Evolutionary conservation across 2,888 invertebrate genomes (phyloP), one percentile per base, ranked within the genome.

Genomic region (Zootermopsis nevadensis): DNA sequence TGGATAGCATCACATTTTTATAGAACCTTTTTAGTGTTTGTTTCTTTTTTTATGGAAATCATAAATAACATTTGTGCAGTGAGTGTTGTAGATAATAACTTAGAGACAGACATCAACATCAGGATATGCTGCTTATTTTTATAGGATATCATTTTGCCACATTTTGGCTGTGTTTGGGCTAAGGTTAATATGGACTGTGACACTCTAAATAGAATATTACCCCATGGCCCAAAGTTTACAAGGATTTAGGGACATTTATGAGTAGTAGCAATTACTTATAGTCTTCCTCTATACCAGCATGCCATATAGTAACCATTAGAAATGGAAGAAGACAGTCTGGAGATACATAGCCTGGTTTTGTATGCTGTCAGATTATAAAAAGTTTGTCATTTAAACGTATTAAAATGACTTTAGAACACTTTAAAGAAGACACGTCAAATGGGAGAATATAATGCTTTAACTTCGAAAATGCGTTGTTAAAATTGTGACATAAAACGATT

Each of bases 91-190:
- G 82, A 30, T 60, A 84, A 84, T 84, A 84, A 84, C 80, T 76
- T 76, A 83, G 82, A 80, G 76, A 84, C 72, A 79, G 83, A 82
- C 81, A 77, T 77, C 81, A 82, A 81, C 76, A 83, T 77, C 76
- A 85, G 81, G 82, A 84, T 84, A 85, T 82, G 85, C 85, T 84
- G 85, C 84, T 86, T 86, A 85, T 85, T 86, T 86, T 85, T 86
- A 85, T 85, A 86, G 86, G 66, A 84, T 86, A 85, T 85, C 82
- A 84, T 85, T 85, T 85, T 85, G 86, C 85, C 85, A 86, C 83
- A 85, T 85, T 83, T 85, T 85, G 86, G 86, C 85, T 86, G 85
- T 86, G 85, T 86, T 85, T 83, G 83, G 85, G 85, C 84, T 84
- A 85, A 74, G 79, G 74, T 80, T 83, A 84, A 74, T 79, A 81